Base-by-base conservation (phyloP, 2,797 vertebrate genomes). In the Nyctibius grandis region DNA sequence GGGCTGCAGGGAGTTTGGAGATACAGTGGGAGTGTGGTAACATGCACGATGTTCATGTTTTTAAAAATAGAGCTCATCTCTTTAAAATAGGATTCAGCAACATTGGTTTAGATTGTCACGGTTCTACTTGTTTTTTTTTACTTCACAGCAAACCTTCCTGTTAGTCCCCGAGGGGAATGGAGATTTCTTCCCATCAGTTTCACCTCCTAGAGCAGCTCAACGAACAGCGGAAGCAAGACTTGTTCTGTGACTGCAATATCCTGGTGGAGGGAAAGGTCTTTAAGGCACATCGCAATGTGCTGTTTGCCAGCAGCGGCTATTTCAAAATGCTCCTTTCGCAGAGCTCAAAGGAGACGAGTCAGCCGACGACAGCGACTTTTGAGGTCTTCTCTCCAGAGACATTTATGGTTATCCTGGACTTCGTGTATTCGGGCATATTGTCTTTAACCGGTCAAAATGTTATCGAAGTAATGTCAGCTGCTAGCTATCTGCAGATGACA, bases 401-500 rank as follows among this genome's bases (percentile, higher is more conserved):
- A 1, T 99, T 99, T 85, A 98, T 98, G 2, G 98, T 99, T 82
- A 99, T 99, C 96, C 97, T 99, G 92, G 99, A 99, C 97, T 99
- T 99, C 17, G 99, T 99, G 83, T 99, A 99, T 95, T 99, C 99
- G 0, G 99, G 99, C 51, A 98, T 98, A 70, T 97, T 99, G 93
- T 98, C 99, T 75, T 98, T 99, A n/a, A 99, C 98, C 0, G 99
- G 99, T 60, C 98, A 98, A 91, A 99, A 99, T 3, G 99, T 99
- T 44, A 99, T 99, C 2, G 99, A 99, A 91, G 99, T 99, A 33
- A 99, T 99, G 99, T 99, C 99, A 0, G 99, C 99, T 0, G 99
- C 99, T 70, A 99, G 99, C 97, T 99, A 99, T 91, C 97, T 99
- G 95, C 99, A 99, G 98, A 99, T 99, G 99, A 99, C 99, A 16